Percentiles rank a stretch among this genome's conserved stretches.
These are phyloP conservation scores for Phalacrocorax aristotelis DNA, from an alignment of 2,113 vertebrate genomes.

Conservation along the genomic window DNA sequence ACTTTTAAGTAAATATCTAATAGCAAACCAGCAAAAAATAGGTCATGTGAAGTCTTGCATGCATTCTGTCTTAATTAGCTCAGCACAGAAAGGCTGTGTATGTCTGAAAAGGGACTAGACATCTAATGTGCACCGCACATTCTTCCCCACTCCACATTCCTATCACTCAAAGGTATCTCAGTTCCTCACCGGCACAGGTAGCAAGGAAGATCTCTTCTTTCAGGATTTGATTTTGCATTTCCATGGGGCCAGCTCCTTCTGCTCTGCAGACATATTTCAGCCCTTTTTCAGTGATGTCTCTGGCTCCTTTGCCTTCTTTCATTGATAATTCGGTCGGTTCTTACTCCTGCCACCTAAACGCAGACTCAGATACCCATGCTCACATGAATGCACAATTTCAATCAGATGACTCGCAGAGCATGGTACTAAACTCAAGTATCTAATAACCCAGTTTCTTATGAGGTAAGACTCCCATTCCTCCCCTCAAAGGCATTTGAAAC, in stretches of 20 bases:
- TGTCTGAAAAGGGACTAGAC: background rate
- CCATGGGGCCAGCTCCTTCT: background rate
- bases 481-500: background rate
- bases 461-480: background rate
- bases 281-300: background rate
- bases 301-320: background rate
- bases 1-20: background rate
- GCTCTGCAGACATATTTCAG: background rate
- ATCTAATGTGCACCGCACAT: accelerated
- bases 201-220: background rate
- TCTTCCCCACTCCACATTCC: background rate
- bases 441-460: background rate
- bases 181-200: background rate
- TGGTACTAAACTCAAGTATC: background rate
- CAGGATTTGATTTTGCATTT: background rate
- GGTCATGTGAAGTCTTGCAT: background rate
- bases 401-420: background rate
- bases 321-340: background rate
- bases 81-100: background rate
- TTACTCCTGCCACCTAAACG: background rate
- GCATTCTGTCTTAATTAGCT: background rate
- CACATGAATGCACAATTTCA: background rate
- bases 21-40: background rate
- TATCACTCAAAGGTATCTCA: background rate
- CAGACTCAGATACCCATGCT: background rate